Evolutionary conservation across 2,888 invertebrate species (phyloP).

Genomic region (Mimumesa dahlbomi): DNA sequence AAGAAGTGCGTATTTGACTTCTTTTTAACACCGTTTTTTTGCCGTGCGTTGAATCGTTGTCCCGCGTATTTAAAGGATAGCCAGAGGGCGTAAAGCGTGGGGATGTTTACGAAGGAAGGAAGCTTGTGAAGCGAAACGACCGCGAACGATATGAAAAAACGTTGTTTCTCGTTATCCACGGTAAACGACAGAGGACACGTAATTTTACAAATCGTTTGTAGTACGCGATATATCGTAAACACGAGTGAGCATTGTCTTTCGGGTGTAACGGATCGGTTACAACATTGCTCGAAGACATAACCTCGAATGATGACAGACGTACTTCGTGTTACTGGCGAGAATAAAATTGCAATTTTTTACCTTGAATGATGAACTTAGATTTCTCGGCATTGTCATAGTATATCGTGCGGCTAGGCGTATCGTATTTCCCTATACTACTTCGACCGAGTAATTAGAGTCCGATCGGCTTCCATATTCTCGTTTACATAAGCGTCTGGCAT

Average conservation of each 20-base stretch:
- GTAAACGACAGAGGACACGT: slow-evolving; percentile 48
- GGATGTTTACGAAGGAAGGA: slow-evolving; percentile 67
- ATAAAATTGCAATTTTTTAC: slow-evolving; percentile 6
- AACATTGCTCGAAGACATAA: slow-evolving; percentile 37
- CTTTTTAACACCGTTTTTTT: not conserved
- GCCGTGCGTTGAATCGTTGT: not conserved
- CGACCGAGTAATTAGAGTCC: slow-evolving; percentile 33
- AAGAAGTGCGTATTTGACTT: no score
- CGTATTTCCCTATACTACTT: slow-evolving; percentile 17
- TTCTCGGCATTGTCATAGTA: slow-evolving; percentile 22
- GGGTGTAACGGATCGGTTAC: not conserved
- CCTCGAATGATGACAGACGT: slow-evolving; percentile 49
- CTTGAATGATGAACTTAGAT: slow-evolving; percentile 23
- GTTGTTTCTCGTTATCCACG: slow-evolving; percentile 62
- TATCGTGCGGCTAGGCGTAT: slow-evolving; percentile 22
- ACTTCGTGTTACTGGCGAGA: not conserved
- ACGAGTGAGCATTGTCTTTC: not conserved
- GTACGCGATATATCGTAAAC: not conserved
- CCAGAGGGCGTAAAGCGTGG: slow-evolving; percentile 63
- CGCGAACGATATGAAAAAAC: slow-evolving; percentile 70
- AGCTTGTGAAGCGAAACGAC: slow-evolving; percentile 59
- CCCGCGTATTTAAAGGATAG: slow-evolving; percentile 26
- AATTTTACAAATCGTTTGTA: slow-evolving; percentile 20
- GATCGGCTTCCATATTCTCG: slow-evolving; percentile 31
- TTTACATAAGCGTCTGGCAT: slow-evolving; percentile 38